These are phyloP conservation scores for Leptopilina boulardi DNA, from an alignment of 1,140 invertebrate genomes.

Conservation along the genomic window DNA sequence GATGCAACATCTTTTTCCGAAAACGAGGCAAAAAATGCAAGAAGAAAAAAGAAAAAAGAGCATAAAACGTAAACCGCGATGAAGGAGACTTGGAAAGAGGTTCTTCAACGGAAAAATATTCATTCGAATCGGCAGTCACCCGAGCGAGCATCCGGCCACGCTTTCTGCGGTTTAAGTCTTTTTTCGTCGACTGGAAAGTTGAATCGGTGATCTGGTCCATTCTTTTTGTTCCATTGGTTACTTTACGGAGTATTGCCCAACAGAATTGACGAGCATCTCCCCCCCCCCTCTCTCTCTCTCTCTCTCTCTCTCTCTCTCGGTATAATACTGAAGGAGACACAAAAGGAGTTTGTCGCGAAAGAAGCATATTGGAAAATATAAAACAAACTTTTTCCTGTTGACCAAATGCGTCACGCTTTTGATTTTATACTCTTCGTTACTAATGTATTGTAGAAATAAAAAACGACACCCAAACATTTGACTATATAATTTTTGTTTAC, in stretches of 20 bases:
- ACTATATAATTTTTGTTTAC: background rate
- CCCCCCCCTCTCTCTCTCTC: background rate
- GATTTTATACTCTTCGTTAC: slow-evolving; percentile 20
- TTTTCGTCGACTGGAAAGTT: slow-evolving; percentile 56
- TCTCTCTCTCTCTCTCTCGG: slow-evolving; percentile 4
- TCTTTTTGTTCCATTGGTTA: slow-evolving; percentile 14
- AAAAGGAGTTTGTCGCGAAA: background rate
- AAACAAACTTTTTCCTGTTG: slow-evolving; percentile 1
- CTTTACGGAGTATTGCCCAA: slow-evolving; percentile 16
- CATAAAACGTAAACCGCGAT: slow-evolving; percentile 16
- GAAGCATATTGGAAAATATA: slow-evolving; percentile 5
- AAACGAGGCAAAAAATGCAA: background rate
- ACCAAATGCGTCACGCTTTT: slow-evolving; percentile 37
- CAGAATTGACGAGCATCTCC: slow-evolving; percentile 17
- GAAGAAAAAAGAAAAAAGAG: background rate
- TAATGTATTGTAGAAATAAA: slow-evolving; percentile 8
- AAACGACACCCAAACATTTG: background rate
- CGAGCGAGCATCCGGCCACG: slow-evolving; percentile 67
- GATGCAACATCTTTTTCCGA: slow-evolving; percentile 22
- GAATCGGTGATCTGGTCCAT: slow-evolving; percentile 26
- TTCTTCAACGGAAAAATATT: slow-evolving; percentile 39
- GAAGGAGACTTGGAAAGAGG: background rate
- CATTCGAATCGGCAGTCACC: slow-evolving; percentile 60
- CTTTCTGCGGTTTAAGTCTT: slow-evolving; percentile 65
- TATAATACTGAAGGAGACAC: too few relatives aligned